Percentiles rank a stretch among this genome's conserved stretches.
phyloP scores from a whole-genome alignment of 2,797 vertebrate genomes.

The Todus mexicanus region DNA sequence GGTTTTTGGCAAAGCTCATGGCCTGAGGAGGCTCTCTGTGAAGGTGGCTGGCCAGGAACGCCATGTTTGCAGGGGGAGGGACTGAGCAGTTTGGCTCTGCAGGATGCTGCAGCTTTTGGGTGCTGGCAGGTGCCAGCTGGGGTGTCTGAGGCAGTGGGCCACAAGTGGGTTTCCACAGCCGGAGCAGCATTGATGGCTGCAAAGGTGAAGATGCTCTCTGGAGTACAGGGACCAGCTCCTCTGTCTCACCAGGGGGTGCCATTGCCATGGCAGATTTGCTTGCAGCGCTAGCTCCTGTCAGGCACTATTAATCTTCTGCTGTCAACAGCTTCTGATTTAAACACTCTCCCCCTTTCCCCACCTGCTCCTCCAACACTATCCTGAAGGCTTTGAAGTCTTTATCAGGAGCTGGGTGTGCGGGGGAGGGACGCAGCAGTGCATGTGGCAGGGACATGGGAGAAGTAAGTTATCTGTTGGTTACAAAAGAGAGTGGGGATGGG shows the following conservation, averaged over 20 bases:
- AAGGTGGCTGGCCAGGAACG: background rate
- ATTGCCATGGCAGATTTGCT: conserved; percentile 31
- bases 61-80: background rate
- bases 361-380: background rate
- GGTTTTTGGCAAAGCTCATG: background rate
- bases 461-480: background rate
- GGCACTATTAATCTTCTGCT: background rate
- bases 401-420: background rate
- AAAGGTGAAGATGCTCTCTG: background rate
- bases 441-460: background rate
- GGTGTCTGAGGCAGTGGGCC: background rate
- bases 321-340: conserved; percentile 38
- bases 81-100: background rate
- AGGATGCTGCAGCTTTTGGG: background rate
- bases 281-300: background rate
- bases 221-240: background rate
- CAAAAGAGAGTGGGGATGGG: background rate
- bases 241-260: background rate
- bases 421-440: background rate
- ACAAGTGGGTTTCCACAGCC: background rate
- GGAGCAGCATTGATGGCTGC: background rate
- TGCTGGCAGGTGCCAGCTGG: background rate
- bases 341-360: background rate
- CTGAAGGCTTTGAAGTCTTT: background rate
- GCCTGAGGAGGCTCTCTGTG: background rate